Conservation (phyloP, 2,888 invertebrate species). For the Agonopterix heracliana region DNA sequence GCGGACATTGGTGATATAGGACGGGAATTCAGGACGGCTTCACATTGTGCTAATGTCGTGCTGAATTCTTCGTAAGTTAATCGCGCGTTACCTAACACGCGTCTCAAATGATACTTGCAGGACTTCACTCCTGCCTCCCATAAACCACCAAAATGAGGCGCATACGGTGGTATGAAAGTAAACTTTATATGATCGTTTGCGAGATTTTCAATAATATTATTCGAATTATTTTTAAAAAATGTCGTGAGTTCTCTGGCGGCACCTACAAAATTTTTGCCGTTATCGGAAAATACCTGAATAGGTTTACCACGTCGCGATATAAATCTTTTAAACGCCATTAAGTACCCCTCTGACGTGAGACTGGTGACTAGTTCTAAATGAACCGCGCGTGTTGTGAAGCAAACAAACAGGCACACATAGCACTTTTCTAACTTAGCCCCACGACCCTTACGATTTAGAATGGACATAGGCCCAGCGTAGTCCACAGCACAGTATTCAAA, state of each 20-base stretch:
- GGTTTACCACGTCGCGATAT: slow-evolving; percentile 20
- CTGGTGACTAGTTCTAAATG: slow-evolving; percentile 19
- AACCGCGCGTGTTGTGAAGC: slow-evolving; percentile 16
- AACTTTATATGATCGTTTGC: slow-evolving; percentile 8
- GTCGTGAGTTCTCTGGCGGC: slow-evolving; percentile 12
- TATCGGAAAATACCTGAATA: slow-evolving; percentile 18
- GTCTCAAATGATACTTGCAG: slow-evolving; percentile 5
- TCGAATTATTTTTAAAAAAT: slow-evolving; percentile 9
- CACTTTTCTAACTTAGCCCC: slow-evolving; percentile 16
- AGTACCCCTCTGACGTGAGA: slow-evolving; percentile 13
- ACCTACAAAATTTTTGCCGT: slow-evolving; percentile 18
- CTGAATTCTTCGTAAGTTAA: neutral
- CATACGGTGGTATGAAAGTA: slow-evolving; percentile 10
- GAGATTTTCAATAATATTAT: slow-evolving; percentile 4
- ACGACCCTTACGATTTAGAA: slow-evolving; percentile 17
- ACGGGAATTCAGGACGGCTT: slow-evolving; percentile 2
- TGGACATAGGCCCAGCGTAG: slow-evolving; percentile 19
- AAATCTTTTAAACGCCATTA: slow-evolving; percentile 19
- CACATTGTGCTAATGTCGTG: neutral
- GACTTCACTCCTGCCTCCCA: slow-evolving; percentile 8
- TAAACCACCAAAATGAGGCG: slow-evolving; percentile 15
- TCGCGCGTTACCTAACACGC: slow-evolving; percentile 4
- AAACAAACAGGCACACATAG: slow-evolving; percentile 21
- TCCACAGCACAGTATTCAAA: slow-evolving; percentile 20
- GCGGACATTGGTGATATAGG: neutral